Base-by-base conservation (phyloP, 2,113 vertebrate genomes). In the Forbesichthys agassizii region DNA sequence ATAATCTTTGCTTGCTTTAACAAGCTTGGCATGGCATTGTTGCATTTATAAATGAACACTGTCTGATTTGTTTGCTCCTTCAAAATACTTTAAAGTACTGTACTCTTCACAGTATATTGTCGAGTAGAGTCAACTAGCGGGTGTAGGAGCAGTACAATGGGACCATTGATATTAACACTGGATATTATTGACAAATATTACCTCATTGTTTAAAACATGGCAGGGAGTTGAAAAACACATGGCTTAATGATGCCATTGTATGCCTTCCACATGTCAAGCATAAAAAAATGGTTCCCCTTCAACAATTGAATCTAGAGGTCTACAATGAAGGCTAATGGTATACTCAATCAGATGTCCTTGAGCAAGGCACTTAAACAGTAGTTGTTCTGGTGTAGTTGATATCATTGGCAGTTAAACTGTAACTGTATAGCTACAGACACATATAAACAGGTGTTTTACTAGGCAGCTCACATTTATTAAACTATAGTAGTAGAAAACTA, bases 31-130 rank as follows among this genome's bases (percentile, higher is more conserved):
- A 75, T 61, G 49, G 33, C 11, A 49, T 51, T 36, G 61, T 53
- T 64, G 78, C 80, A 81, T 83, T 79, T 83, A 61, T 72, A 74
- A 75, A 79, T 78, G 76, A 79, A 82, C 64, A 47, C 67, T 11
- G 27, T 76, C 76, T 70, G 67, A 78, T 79, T 48, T 1, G 33
- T 81, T 68, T 20, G 20, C 20, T 20, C 20, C 20, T 20, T 20
- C 20, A 20, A 20, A 20, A 20, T 20, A 20, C 20, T 20, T 20
- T 20, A 20, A 20, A 20, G 20, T 20, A 20, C 1, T 20, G 20
- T 20, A 20, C 20, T 20, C 20, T 20, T 20, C 2, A 20, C 20
- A 20, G 20, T 20, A 20, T 20, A 20, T 20, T 7, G 74, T 73
- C 76, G 52, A 72, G 51, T 63, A 36, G 64, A 60, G 6, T 12